phyloP scores from a whole-genome alignment of 2,113 vertebrate species.

The Genyomyrus donnyi region DNA sequence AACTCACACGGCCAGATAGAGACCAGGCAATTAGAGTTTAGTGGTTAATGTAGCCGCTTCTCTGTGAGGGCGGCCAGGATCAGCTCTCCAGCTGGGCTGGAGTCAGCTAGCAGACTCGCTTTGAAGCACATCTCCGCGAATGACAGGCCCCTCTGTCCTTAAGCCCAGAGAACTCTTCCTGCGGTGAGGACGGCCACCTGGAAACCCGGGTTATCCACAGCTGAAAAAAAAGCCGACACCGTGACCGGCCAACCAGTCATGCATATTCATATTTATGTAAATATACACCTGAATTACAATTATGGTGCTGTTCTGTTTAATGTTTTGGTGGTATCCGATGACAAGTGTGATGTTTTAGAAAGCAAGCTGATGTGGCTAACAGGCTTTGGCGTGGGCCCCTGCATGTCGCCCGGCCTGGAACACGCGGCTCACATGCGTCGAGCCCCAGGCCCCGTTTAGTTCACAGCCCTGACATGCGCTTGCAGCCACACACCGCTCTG shows the following conservation, averaged over 20 bases:
- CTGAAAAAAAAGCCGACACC: not conserved
- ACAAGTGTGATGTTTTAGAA: not conserved
- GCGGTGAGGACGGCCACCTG: not conserved
- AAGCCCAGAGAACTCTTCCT: not conserved
- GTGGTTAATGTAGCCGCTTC: constrained; percentile 38
- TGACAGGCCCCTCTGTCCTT: constrained; percentile 9
- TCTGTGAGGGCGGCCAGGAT: constrained; percentile 11
- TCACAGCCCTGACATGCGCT: not conserved
- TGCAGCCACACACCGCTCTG: not conserved
- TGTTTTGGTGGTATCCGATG: not conserved
- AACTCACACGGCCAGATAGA: constrained; percentile 38
- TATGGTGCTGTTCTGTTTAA: not conserved
- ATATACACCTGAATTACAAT: constrained; percentile 1
- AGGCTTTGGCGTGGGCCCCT: not conserved
- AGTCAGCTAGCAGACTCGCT: not conserved
- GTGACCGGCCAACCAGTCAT: not conserved
- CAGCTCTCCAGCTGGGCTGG: constrained; percentile 23
- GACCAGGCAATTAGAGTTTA: constrained; percentile 39
- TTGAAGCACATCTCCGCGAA: not conserved
- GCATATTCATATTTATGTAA: constrained; percentile 5
- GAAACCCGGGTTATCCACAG: not conserved
- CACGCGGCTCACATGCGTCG: not conserved
- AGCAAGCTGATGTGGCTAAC: not conserved
- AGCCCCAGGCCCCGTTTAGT: not conserved
- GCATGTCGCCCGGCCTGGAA: not conserved